Percentiles rank a stretch among this genome's conserved stretches.
Evolutionary conservation across 2,113 vertebrate species (phyloP).

Genomic region (Cygnus atratus): DNA sequence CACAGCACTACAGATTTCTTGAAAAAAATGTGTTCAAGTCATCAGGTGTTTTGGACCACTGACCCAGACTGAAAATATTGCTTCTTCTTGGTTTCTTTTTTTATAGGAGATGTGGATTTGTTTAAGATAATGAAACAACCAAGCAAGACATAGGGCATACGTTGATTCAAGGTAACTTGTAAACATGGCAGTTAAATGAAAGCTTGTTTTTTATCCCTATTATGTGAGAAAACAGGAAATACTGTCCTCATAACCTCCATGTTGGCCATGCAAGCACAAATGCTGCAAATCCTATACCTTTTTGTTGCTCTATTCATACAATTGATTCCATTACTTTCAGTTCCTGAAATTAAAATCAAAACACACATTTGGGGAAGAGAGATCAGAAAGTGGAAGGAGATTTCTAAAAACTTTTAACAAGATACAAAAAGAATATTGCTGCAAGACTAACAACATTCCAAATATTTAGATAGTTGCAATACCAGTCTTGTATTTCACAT

Average conservation of each 20-base stretch:
- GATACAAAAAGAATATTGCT: not conserved
- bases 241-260: not conserved
- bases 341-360: not conserved
- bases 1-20: not conserved
- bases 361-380: not conserved
- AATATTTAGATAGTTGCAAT: not conserved
- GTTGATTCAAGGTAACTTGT: not conserved
- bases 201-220: not conserved
- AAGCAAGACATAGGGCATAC: rapidly evolving
- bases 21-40: not conserved
- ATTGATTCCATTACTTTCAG: not conserved
- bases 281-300: not conserved
- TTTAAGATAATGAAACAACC: not conserved
- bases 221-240: not conserved
- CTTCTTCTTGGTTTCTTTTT: not conserved
- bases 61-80: not conserved
- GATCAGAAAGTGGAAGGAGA: not conserved
- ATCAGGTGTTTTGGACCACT: not conserved
- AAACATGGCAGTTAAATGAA: not conserved
- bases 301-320: not conserved
- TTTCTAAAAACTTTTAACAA: not conserved
- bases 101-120: not conserved
- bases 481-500: not conserved
- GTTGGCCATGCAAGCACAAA: not conserved
- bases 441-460: not conserved